These are phyloP conservation scores for Oenanthe melanoleuca DNA, from an alignment of 2,113 vertebrate genomes.

Conservation along the genomic window DNA sequence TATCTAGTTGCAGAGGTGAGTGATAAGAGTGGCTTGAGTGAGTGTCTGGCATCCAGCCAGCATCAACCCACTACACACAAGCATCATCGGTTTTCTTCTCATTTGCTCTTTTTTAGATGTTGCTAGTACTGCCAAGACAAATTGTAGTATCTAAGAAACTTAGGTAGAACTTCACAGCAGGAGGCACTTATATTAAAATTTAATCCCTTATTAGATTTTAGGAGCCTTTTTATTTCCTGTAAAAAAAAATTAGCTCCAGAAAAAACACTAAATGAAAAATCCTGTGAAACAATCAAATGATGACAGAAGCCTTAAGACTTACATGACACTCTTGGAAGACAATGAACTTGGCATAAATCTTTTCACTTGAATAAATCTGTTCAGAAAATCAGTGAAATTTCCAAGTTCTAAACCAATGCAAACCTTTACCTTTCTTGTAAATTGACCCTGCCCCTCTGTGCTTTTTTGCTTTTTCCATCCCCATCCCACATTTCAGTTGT, in stretches of 20 bases:
- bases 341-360: not conserved
- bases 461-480: not conserved
- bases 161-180: not conserved
- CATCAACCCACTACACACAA: not conserved
- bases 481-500: not conserved
- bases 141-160: not conserved
- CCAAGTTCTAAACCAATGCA: not conserved
- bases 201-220: not conserved
- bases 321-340: not conserved
- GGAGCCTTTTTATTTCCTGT: not conserved
- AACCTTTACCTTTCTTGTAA: not conserved
- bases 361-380: not conserved
- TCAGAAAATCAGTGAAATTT: not conserved
- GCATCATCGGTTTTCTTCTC: not conserved
- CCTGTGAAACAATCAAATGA: not conserved
- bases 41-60: not conserved
- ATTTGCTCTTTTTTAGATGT: not conserved
- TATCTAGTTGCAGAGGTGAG: not conserved
- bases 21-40: not conserved
- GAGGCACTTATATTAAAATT: not conserved
- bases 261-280: not conserved
- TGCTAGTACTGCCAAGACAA: not conserved
- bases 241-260: not conserved
- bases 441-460: accelerated
- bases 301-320: not conserved